A percentile compares a stretch with the other conserved stretches of the same genome.
These are phyloP conservation scores for Sebastes fasciatus DNA, from an alignment of 2,113 vertebrate species.

Conservation along the genomic window DNA sequence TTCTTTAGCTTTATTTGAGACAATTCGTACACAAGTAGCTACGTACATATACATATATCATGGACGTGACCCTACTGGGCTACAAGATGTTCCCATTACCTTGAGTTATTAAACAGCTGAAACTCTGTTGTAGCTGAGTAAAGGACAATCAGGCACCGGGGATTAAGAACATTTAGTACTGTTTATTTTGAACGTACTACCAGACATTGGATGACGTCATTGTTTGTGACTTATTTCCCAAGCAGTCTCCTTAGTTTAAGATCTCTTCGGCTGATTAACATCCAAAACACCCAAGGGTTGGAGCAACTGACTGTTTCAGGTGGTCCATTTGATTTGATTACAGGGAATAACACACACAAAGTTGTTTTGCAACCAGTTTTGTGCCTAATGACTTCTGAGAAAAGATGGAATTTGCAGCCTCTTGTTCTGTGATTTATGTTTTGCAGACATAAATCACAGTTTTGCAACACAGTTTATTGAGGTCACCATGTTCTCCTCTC, in stretches of 20 bases:
- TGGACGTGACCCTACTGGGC: background rate
- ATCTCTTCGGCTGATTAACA: conserved; percentile 25
- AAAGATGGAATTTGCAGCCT: conserved; percentile 30
- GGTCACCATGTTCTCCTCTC: conserved; percentile 38
- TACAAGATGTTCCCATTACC: background rate
- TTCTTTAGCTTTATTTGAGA: background rate
- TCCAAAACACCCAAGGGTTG: conserved; percentile 30
- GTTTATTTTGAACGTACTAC: background rate
- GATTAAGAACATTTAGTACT: conserved; percentile 16
- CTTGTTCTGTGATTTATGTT: conserved; percentile 43
- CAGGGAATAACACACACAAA: conserved; percentile 17
- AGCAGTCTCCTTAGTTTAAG: conserved; percentile 18
- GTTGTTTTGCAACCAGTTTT: conserved; percentile 47
- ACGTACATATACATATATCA: background rate
- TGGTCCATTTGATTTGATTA: conserved; percentile 53
- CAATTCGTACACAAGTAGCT: background rate
- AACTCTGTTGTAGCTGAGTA: background rate
- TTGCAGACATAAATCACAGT: conserved; percentile 37
- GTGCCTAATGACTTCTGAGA: conserved; percentile 36
- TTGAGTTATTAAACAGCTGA: conserved; percentile 3
- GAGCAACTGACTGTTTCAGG: conserved; percentile 22
- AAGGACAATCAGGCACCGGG: too few species aligned
- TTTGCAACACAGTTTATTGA: conserved; percentile 31
- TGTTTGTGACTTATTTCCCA: conserved; percentile 33
- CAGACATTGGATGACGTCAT: conserved; percentile 25